Evolutionary conservation across 1,140 invertebrate genomes (phyloP).

Genomic region (Prorops nasuta): DNA sequence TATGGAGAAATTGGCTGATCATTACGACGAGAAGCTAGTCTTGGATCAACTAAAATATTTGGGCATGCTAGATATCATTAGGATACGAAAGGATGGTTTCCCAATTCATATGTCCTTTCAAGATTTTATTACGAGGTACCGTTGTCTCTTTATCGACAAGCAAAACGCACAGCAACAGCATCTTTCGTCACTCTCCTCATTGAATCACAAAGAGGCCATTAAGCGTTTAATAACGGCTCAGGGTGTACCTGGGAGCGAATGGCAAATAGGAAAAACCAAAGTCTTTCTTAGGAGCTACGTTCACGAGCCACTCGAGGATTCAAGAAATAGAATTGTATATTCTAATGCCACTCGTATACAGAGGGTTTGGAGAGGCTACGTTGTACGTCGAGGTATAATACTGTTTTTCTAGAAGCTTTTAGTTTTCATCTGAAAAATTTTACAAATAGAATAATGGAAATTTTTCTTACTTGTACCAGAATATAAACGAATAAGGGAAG

Average conservation of each 20-base stretch:
- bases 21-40: slow-evolving; percentile 81
- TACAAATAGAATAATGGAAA: background rate
- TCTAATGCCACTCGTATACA: slow-evolving; percentile 78
- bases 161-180: slow-evolving; percentile 5
- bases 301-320: slow-evolving; percentile 85
- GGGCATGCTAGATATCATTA: slow-evolving; percentile 94
- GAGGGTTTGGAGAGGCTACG: slow-evolving; percentile 69
- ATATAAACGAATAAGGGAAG: slow-evolving; percentile 67
- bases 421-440: background rate
- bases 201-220: slow-evolving; percentile 59
- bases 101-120: slow-evolving; percentile 82
- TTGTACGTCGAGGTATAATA: slow-evolving; percentile 61
- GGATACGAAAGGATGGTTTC: slow-evolving; percentile 90
- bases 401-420: background rate
- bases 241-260: slow-evolving; percentile 70
- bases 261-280: slow-evolving; percentile 90
- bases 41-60: slow-evolving; percentile 89
- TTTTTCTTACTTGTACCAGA: slow-evolving; percentile 49
- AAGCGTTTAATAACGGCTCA: slow-evolving; percentile 62
- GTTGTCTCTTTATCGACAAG: slow-evolving; percentile 68
- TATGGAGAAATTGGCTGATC: slow-evolving; percentile 78
- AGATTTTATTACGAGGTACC: slow-evolving; percentile 78
- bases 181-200: slow-evolving; percentile 38
- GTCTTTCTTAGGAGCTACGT: slow-evolving; percentile 83
- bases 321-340: slow-evolving; percentile 67